These are phyloP conservation scores for Dicaeum eximium DNA, from an alignment of 2,113 vertebrate genomes.

Conservation along the genomic window DNA sequence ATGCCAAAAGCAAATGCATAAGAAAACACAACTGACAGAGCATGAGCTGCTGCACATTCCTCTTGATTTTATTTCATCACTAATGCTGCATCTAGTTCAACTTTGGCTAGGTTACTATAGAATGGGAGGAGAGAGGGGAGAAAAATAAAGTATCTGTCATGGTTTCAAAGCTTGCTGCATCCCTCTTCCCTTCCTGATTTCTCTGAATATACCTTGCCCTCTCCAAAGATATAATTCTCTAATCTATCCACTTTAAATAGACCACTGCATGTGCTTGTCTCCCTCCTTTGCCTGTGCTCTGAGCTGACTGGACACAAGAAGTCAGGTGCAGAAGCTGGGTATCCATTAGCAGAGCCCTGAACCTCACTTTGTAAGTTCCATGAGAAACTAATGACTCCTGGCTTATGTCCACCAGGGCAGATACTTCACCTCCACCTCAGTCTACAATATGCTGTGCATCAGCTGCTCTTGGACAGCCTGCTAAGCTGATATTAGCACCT, in stretches of 20 bases:
- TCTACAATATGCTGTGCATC: neutral
- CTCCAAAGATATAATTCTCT: neutral
- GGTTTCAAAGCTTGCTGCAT: neutral
- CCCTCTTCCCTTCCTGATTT: neutral
- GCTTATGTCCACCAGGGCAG: neutral
- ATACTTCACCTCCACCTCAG: neutral
- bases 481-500: neutral
- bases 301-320: neutral
- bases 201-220: neutral
- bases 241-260: neutral
- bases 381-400: neutral
- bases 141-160: neutral
- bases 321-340: neutral
- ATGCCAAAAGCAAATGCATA: neutral
- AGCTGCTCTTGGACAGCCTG: neutral
- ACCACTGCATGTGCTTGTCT: neutral
- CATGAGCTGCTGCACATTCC: neutral
- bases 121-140: rapidly evolving
- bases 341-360: neutral
- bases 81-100: neutral
- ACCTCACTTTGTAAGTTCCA: neutral
- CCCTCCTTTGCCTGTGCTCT: neutral
- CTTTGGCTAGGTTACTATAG: neutral
- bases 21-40: neutral
- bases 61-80: neutral